phyloP scores from a whole-genome alignment of 92 coral and sea anemone species.

The Zoanthus sociatus region DNA sequence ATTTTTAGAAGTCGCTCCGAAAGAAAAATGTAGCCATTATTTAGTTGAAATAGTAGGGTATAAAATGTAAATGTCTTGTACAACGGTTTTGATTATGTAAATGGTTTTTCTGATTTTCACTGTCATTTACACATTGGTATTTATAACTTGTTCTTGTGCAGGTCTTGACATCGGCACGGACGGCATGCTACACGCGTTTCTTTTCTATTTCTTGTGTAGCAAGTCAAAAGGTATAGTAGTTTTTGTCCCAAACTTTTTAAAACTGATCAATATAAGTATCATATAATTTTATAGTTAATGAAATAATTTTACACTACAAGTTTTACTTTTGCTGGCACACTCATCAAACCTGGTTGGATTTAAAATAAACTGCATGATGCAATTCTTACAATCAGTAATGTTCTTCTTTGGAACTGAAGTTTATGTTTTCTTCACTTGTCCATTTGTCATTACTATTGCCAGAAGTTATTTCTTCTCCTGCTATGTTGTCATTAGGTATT shows the following conservation, averaged over 20 bases:
- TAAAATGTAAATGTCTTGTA: not conserved
- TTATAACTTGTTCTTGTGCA: not conserved
- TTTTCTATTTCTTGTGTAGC: constrained; percentile 75
- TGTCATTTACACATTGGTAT: not conserved
- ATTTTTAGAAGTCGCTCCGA: not conserved
- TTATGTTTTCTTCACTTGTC: no score
- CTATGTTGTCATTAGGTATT: no score
- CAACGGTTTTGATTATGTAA: not conserved
- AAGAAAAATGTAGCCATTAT: not conserved
- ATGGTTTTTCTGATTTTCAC: not conserved
- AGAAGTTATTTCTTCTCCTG: no score
- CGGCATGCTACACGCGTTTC: constrained; percentile 70
- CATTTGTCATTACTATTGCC: no score
- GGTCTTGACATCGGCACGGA: constrained; percentile 60
- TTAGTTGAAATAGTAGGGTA: not conserved
- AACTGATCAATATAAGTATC: not conserved
- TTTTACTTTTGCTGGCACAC: no score
- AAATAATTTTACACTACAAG: not conserved
- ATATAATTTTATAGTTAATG: not conserved
- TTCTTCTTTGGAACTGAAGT: no score
- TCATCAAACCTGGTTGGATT: no score
- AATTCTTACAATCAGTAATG: no score
- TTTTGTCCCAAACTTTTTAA: not conserved
- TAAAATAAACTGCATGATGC: no score
- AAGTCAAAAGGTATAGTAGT: constrained; percentile 81